These are phyloP conservation scores for Pseudonaja textilis DNA, from an alignment of 2,113 vertebrate genomes.

Conservation along the genomic window DNA sequence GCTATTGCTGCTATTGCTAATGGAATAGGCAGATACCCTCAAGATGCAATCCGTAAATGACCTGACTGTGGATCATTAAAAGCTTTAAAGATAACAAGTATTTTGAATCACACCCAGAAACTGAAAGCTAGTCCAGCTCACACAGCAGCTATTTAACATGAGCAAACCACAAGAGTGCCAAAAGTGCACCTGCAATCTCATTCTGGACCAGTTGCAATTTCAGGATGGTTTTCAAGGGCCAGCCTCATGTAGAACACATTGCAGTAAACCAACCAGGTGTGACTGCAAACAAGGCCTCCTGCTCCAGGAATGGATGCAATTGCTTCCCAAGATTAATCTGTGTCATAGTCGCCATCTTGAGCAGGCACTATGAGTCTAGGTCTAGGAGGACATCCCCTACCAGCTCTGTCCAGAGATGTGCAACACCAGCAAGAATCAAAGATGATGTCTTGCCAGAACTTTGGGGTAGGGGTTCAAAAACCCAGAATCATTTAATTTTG, in stretches of 20 bases:
- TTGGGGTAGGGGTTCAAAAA: not conserved
- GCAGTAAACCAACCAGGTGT: not conserved
- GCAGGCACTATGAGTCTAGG: not conserved
- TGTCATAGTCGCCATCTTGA: not conserved
- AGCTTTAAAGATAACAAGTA: not conserved
- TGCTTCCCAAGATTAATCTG: not conserved
- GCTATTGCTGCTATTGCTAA: no score
- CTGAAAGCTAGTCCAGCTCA: not conserved
- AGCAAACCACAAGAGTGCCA: not conserved
- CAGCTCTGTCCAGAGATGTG: not conserved
- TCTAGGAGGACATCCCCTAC: not conserved
- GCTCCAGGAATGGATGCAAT: not conserved
- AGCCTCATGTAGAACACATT: not conserved
- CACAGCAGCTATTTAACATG: not conserved
- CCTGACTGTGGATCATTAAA: not conserved
- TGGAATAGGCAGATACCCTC: not conserved
- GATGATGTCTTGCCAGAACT: not conserved
- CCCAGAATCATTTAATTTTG: not conserved
- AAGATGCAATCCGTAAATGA: not conserved
- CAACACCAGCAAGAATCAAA: not conserved
- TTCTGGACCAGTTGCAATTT: not conserved
- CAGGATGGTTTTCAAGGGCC: not conserved
- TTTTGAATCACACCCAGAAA: not conserved
- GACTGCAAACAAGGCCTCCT: not conserved
- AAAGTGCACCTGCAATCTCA: not conserved